Evolutionary conservation across 2,888 invertebrate species (phyloP).

Genomic region (Liposcelis brunnea): DNA sequence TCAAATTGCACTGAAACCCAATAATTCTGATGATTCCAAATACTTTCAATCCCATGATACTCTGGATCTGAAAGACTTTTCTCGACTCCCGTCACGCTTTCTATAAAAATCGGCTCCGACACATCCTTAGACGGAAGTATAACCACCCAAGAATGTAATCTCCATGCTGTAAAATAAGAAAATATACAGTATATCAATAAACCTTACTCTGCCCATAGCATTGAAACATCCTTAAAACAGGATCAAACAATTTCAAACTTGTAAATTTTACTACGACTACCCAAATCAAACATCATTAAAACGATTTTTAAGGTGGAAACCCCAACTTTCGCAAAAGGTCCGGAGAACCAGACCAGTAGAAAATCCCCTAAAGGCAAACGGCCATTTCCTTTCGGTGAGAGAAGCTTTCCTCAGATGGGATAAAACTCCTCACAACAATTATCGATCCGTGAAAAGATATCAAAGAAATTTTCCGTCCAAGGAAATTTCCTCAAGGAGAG

Average conservation of each 20-base stretch:
- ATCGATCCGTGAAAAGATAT: constrained; percentile 9
- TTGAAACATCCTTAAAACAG: no score
- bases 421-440: constrained; percentile 16
- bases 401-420: not conserved
- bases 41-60: constrained; percentile 62
- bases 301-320: no score
- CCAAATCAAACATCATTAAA: no score
- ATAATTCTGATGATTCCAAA: constrained; percentile 78
- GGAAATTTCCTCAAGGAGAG: no score
- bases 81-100: constrained; percentile 59
- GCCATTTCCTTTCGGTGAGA: no score
- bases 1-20: constrained; percentile 34
- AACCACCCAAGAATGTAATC: constrained; percentile 73
- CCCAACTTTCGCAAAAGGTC: not conserved
- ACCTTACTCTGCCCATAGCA: no score
- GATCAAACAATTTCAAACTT: no score
- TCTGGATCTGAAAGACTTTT: constrained; percentile 37
- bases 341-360: not conserved
- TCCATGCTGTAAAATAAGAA: constrained; percentile 33
- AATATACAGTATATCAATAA: no score
- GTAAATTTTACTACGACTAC: no score
- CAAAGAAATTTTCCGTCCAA: no score
- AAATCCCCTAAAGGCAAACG: no score
- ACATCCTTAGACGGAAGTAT: constrained; percentile 45
- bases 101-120: constrained; percentile 56